Evolutionary conservation across 2,888 invertebrate genomes (phyloP), one percentile per base, ranked within the genome.

Genomic region (Strigamia transsilvanica): DNA sequence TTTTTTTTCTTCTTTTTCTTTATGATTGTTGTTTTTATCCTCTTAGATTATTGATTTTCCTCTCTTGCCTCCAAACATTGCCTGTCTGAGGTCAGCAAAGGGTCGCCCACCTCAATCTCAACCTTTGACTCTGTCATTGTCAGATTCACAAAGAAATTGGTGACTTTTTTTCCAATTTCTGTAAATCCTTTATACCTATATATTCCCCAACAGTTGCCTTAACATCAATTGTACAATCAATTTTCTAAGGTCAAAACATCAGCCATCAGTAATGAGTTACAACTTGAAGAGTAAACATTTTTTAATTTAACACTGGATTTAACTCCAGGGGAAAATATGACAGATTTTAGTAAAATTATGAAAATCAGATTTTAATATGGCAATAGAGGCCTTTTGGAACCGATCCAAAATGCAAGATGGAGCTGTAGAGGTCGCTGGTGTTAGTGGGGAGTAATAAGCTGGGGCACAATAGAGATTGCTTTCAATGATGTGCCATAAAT

Each of bases 91-190:
- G 46, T 46, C 46, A 46, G 46, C 46, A 46, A 46, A 46, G 15
- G 46, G 46, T 46, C 15, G 13, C 46, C 46, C 46, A 46, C 46
- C 46, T 12, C 46, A 46, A 46, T 46, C 46, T 46, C 46, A 46
- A 46, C 46, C 46, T 46, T 46, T 46, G 46, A 46, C 46, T 46
- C 46, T 46, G 46, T 46, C 46, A 46, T 46, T 46, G 46, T 46
- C 46, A 46, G 46, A 46, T 46, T 46, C 15, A 46, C 46, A 46
- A 46, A 46, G 46, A 46, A 46, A 3, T 46, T 46, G 46, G 46
- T 15, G 46, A 46, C 46, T 46, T 46, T 46, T 46, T 10, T 46
- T 46, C 12, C 46, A 46, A 46, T 46, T 46, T 46, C 46, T 46
- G 12, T 46, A 46, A 46, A 46, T 46, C 46, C 46, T 6, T 46